Evolutionary conservation across 2,113 vertebrate species (phyloP), one percentile per base, ranked within the genome.

Genomic region (Pholis gunnellus): DNA sequence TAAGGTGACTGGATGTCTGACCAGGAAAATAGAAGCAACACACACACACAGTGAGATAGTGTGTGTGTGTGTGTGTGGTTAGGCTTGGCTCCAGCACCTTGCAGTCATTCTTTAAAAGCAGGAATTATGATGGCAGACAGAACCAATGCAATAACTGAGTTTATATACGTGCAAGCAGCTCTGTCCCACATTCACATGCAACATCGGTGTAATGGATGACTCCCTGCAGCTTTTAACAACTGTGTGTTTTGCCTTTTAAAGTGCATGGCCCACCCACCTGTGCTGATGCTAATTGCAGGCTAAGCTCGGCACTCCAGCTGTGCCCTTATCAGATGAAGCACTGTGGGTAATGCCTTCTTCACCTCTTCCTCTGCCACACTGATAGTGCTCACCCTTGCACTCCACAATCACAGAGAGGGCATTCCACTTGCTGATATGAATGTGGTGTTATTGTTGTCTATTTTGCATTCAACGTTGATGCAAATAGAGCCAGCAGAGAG

Each of bases 401-500:
- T 68, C 20, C 65, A 68, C 66, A 78, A 75, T 86, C 60, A 48
- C 57, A 70, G n/a, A 6, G 48, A 87, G 75, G n/a, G 59, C 83
- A 90, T 87, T 80, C 73, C 63, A 76, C 56, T 88, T 82, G 70
- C 25, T 38, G 81, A 86, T 89, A 89, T 88, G 67, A 90, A 90
- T 72, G 54, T 80, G 18, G 84, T 4, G 75, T 90, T 88, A 90
- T 87, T 72, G 80, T 93, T 89, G 65, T 81, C 88, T 93, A 91
- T 87, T 88, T 82, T 87, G 89, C 66, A 79, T 31, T 31, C 31
- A 31, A 31, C 31, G 31, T 83, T 56, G 78, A 91, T 90, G 56
- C 52, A 81, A 80, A 60, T 84, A 52, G 22, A 77, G 42, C 70
- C 67, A 67, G 75, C 52, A 79, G 75, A 83, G 73, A 79, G 72